Evolutionary conservation across 2,888 invertebrate genomes (phyloP).

Genomic region (Ophion obscuratus): DNA sequence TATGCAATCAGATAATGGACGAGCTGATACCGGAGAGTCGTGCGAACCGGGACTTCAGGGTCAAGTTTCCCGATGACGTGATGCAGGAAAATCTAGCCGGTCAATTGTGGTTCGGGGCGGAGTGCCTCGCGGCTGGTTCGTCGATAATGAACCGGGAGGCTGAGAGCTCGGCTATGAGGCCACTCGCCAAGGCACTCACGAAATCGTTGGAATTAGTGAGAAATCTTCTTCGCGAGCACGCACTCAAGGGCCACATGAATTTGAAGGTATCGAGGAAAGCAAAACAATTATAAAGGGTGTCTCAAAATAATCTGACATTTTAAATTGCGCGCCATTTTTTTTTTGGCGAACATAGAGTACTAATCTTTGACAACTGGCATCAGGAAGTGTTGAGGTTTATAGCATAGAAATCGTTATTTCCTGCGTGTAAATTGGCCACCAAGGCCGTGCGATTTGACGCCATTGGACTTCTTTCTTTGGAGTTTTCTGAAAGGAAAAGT

Average conservation of each 20-base stretch:
- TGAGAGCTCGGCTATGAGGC: constrained; percentile 98
- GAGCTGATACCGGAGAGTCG: constrained; percentile 93
- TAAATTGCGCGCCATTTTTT: too few relatives aligned
- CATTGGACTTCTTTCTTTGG: too few relatives aligned
- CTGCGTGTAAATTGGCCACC: too few relatives aligned
- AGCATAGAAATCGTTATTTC: too few relatives aligned
- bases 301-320: background rate
- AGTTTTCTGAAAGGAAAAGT: too few relatives aligned
- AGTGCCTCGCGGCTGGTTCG: constrained; percentile 99
- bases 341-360: too few relatives aligned
- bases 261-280: constrained; percentile 76
- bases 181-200: constrained; percentile 98
- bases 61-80: constrained; percentile 99
- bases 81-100: constrained; percentile 99
- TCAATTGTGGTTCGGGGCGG: constrained; percentile 99
- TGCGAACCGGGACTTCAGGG: constrained; percentile 96
- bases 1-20: constrained; percentile 98
- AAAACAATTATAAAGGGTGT: background rate
- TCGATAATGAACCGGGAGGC: constrained; percentile 98
- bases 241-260: constrained; percentile 82
- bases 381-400: too few relatives aligned
- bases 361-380: too few relatives aligned
- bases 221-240: constrained; percentile 94
- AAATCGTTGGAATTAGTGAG: constrained; percentile 97
- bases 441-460: too few relatives aligned